These are phyloP conservation scores for Carterocephalus palaemon DNA, from an alignment of 2,888 invertebrate genomes.

Conservation along the genomic window DNA sequence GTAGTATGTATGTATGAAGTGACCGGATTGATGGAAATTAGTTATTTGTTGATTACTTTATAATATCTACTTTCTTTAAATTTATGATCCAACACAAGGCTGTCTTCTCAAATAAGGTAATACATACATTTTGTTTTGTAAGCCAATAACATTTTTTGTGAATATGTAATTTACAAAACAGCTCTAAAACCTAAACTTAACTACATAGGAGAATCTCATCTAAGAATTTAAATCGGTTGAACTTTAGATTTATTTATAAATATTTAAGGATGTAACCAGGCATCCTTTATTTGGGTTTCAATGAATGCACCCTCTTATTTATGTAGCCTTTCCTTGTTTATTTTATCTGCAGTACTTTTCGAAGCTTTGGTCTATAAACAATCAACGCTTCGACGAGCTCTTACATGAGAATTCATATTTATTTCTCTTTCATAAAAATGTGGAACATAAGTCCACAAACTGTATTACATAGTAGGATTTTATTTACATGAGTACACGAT, in stretches of 20 bases:
- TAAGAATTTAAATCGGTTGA: conserved; percentile 38
- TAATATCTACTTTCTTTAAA: too few relatives aligned
- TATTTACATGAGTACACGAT: too few relatives aligned
- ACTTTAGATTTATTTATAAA: conserved; percentile 4
- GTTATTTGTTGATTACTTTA: too few relatives aligned
- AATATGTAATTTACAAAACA: too few relatives aligned
- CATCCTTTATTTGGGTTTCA: conserved; percentile 9
- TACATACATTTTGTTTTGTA: too few relatives aligned
- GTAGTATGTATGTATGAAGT: too few relatives aligned
- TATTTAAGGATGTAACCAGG: conserved; percentile 1
- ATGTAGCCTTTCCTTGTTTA: conserved; percentile 42
- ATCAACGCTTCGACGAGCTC: neutral
- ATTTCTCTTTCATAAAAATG: conserved; percentile 29
- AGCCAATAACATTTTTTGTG: too few relatives aligned
- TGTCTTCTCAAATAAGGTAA: too few relatives aligned
- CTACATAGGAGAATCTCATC: too few relatives aligned
- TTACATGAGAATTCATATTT: conserved; percentile 9
- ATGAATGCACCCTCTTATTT: conserved; percentile 12
- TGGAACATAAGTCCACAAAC: conserved; percentile 50
- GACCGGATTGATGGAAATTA: too few relatives aligned
- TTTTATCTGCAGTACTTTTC: conserved; percentile 43
- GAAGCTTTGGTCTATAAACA: conserved; percentile 9
- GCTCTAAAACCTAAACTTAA: too few relatives aligned
- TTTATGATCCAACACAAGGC: too few relatives aligned
- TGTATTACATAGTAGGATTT: conserved; percentile 51